Conservation (phyloP, 2,888 invertebrate species). For the Scrobipalpa costella region DNA sequence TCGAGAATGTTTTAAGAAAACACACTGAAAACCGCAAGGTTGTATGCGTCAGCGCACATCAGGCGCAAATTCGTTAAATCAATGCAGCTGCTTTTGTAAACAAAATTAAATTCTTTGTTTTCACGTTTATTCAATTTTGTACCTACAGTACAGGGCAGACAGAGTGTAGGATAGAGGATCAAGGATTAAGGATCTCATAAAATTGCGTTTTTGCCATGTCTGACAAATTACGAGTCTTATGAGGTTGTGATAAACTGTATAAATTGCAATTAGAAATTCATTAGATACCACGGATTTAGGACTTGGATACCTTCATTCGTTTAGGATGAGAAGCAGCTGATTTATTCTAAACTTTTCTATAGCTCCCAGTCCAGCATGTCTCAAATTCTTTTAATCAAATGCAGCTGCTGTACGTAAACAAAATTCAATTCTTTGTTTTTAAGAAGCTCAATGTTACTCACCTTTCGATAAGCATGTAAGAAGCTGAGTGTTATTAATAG, state of each 20-base stretch:
- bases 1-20: slow-evolving; percentile 37
- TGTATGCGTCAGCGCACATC: slow-evolving; percentile 40
- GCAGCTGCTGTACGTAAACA: slow-evolving; percentile 25
- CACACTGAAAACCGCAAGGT: slow-evolving; percentile 44
- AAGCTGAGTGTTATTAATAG: slow-evolving; percentile 3
- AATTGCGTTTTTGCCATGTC: no score
- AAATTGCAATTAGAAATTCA: no score
- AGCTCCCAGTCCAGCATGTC: not conserved
- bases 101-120: slow-evolving; percentile 15
- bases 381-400: slow-evolving; percentile 32
- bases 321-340: no score
- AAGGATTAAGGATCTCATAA: no score
- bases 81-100: slow-evolving; percentile 29
- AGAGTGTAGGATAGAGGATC: no score
- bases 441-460: slow-evolving; percentile 8
- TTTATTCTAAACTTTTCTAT: no score
- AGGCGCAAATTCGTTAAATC: slow-evolving; percentile 31
- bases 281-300: no score
- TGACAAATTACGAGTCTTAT: no score
- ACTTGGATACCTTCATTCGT: no score
- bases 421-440: slow-evolving; percentile 12
- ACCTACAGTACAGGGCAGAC: no score
- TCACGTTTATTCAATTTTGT: not conserved
- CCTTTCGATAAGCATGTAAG: slow-evolving; percentile 15
- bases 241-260: no score